A percentile compares a stretch with the other conserved stretches of the same genome.
Conservation (phyloP, 2,113 vertebrate species). For the Gracilinanus agilis region DNA sequence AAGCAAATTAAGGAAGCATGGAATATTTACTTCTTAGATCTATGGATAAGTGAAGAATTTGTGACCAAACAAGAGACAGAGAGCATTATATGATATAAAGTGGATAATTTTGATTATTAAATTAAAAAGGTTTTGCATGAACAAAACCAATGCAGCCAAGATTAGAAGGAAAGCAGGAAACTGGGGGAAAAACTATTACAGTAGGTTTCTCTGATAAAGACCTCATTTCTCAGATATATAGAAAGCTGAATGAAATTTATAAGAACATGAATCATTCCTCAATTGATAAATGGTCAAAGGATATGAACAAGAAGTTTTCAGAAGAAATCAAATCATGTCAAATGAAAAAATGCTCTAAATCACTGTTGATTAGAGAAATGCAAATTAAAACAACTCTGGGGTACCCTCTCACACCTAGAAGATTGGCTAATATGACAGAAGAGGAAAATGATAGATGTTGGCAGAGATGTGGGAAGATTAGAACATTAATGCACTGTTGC, state of each 20-base stretch:
- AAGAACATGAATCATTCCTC: neutral
- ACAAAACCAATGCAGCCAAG: neutral
- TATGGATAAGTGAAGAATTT: neutral
- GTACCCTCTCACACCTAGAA: neutral
- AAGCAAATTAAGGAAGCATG: neutral
- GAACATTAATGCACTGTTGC: neutral
- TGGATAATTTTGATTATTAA: neutral
- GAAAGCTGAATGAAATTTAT: neutral
- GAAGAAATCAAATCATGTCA: neutral
- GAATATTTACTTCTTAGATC: neutral
- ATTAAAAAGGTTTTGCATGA: neutral
- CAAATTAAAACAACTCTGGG: neutral
- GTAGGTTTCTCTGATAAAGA: neutral
- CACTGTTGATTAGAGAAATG: neutral
- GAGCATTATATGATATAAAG: neutral
- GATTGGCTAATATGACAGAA: neutral
- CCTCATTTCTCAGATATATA: neutral
- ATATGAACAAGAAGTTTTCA: neutral
- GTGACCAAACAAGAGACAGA: neutral
- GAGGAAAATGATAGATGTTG: neutral
- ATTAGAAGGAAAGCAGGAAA: neutral
- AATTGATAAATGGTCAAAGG: neutral
- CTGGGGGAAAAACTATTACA: neutral
- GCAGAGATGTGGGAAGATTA: neutral
- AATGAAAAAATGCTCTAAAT: neutral